Percentiles rank a stretch among this genome's conserved stretches.
These are phyloP conservation scores for Babyrousa celebensis DNA, from an alignment of 2,797 vertebrate species.

Conservation along the genomic window DNA sequence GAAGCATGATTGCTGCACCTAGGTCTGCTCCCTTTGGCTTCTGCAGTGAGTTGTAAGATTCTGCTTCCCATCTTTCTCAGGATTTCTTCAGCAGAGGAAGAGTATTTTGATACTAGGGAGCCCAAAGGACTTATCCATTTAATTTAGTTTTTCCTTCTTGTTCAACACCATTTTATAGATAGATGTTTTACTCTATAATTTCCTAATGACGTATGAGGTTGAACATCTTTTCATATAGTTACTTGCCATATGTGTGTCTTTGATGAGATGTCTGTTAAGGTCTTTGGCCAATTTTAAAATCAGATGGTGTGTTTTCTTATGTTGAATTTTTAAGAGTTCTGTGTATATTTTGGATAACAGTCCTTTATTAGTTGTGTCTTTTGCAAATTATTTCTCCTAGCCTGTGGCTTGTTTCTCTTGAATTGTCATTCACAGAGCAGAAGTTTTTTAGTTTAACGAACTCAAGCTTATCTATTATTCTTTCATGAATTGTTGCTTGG, in stretches of 20 bases:
- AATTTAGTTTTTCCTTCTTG: neutral
- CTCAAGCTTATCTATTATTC: neutral
- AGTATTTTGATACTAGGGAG: neutral
- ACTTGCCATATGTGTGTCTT: neutral
- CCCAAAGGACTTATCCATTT: neutral
- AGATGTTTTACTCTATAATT: neutral
- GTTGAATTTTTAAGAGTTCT: neutral
- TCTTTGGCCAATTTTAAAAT: neutral
- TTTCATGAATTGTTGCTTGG: neutral
- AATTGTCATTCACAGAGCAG: neutral
- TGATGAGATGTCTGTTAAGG: neutral
- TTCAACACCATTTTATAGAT: neutral
- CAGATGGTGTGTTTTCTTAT: neutral
- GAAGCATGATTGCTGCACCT: neutral
- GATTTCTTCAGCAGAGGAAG: constrained; percentile 1
- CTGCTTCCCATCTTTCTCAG: neutral
- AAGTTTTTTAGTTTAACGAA: neutral
- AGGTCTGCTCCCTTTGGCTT: neutral
- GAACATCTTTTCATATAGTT: neutral
- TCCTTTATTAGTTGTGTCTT: neutral
- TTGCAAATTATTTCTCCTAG: neutral
- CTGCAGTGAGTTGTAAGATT: neutral
- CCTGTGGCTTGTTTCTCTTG: neutral
- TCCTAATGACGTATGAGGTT: neutral
- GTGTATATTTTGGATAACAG: neutral